Evolutionary conservation across 1,140 invertebrate species (phyloP).

Genomic region (Lasioglossum baleicum): DNA sequence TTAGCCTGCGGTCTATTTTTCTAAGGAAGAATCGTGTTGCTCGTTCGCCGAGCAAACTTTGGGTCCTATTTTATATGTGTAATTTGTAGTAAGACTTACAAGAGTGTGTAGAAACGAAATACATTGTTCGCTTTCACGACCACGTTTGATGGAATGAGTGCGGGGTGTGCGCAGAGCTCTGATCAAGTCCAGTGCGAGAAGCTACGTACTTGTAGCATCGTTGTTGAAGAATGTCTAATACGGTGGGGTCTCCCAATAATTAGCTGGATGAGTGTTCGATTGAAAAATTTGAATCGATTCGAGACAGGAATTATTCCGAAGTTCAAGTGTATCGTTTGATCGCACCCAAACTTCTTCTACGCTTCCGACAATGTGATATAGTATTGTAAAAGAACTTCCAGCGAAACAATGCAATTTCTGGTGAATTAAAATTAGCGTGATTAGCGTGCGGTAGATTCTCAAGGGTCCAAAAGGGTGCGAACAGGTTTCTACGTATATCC

Average conservation of each 20-base stretch:
- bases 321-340: neutral
- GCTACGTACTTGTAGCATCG: neutral
- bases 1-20: constrained; percentile 45
- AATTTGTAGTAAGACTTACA: constrained; percentile 16
- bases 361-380: constrained; percentile 9
- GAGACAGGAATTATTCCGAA: neutral
- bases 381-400: neutral
- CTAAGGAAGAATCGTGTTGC: constrained; percentile 27
- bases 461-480: neutral
- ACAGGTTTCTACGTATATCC: neutral
- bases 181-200: neutral
- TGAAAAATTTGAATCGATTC: neutral
- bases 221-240: constrained; percentile 16
- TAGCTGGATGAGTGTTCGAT: constrained; percentile 4
- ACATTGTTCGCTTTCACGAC: neutral
- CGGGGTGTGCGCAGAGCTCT: constrained; percentile 11
- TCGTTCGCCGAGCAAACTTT: constrained; percentile 18
- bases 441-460: neutral
- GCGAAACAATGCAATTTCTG: neutral
- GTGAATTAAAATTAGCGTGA: neutral
- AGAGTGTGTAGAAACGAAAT: neutral
- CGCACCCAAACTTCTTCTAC: neutral
- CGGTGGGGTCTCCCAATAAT: neutral
- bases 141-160: neutral
- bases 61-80: constrained; percentile 42